phyloP scores from a whole-genome alignment of 2,113 vertebrate genomes.

The Mystacornis crossleyi region DNA sequence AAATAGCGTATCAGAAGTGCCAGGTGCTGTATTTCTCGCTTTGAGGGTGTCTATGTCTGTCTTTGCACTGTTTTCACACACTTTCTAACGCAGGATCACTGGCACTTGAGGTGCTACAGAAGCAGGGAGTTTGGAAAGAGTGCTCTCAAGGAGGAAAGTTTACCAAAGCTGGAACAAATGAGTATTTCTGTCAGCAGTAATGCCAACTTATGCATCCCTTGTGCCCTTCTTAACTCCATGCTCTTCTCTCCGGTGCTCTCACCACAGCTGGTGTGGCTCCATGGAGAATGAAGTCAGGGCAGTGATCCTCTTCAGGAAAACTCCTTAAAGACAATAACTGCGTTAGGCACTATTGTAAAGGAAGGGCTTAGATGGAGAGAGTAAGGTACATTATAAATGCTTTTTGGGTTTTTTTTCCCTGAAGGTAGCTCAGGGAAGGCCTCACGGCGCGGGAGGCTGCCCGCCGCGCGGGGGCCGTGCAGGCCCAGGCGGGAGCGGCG shows the following conservation, averaged over 20 bases:
- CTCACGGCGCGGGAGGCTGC: background rate
- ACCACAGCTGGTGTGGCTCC: background rate
- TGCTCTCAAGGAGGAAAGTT: background rate
- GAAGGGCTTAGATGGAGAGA: background rate
- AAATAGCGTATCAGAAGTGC: background rate
- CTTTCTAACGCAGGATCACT: background rate
- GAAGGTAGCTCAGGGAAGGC: background rate
- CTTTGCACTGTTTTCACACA: background rate
- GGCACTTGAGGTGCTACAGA: background rate
- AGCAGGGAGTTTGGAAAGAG: background rate
- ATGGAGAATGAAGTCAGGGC: background rate
- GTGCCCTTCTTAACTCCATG: background rate
- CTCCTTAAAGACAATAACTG: background rate
- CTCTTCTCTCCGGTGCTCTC: background rate
- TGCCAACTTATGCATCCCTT: background rate
- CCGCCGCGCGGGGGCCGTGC: fast-evolving
- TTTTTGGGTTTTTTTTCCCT: background rate
- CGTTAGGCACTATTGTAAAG: background rate
- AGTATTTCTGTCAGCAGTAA: background rate
- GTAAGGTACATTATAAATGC: background rate
- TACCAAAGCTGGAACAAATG: background rate
- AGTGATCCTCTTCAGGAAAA: background rate
- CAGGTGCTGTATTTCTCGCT: background rate
- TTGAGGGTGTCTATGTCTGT: background rate
- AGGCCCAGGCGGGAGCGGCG: no score